Evolutionary conservation across 2,113 vertebrate genomes (phyloP), one percentile per base, ranked within the genome.

Genomic region (Clarias macrocephalus): DNA sequence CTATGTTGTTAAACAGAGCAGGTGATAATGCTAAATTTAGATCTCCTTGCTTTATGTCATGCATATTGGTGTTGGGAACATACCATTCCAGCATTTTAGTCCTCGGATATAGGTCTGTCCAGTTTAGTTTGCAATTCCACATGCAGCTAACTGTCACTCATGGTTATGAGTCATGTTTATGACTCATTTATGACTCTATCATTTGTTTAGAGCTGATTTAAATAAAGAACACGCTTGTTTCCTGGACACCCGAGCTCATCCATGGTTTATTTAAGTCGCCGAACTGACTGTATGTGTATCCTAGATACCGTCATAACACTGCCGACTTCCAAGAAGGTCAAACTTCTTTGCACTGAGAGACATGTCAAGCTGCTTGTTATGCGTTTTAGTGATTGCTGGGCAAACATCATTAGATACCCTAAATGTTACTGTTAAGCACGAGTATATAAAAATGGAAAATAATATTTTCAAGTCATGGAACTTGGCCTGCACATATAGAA

Each of bases 251-350:
- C 63, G 72, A 85, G 60, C 63, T 82, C 87, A 80, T 56, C 25
- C 8, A 0, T 84, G 21, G 89, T 91, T 84, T 93, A 92, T 89
- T 87, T 59, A 85, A 90, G 75, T 10, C 25, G 56, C n/a, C n/a
- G 19, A 72, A 57, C 7, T 12, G 19, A 73, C 52, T 12, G 8
- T 62, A 37, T 87, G 89, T 73, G 94, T 94, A 81, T 93, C 95
- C 92, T 92, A 90, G 95, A 91, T 85, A 94, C 94, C 1, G 62
- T 25, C 92, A 94, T 42, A 95, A 93, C 93, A 95, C 73, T 28
- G n/a, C 82, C 4, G 25, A 73, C 59, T 76, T 76, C 68, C 84
- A 66, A 80, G 82, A 86, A 90, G 83, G 83, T 84, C 65, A 59
- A 23, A 66, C 56, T 30, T 85, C 25, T 60, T 56, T 62, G 62